phyloP scores from a whole-genome alignment of 2,888 invertebrate genomes.

The Crocallis elinguaria region DNA sequence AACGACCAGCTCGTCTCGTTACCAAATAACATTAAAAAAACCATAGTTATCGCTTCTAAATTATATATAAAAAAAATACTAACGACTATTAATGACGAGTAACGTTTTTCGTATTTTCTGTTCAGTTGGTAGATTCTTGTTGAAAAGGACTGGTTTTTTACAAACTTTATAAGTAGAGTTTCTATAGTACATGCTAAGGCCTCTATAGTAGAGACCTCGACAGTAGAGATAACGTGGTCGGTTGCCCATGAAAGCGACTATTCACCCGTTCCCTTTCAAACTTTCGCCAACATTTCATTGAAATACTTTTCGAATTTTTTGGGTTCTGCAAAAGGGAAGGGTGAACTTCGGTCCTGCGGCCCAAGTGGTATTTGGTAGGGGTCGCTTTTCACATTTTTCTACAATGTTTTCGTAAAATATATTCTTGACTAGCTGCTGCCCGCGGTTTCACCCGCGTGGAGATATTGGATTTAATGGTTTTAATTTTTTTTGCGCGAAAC shows the following conservation, averaged over 20 bases:
- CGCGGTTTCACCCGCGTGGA: too few relatives aligned
- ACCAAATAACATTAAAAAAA: too few relatives aligned
- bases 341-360: conserved; percentile 11
- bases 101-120: not conserved
- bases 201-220: conserved; percentile 6
- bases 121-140: not conserved
- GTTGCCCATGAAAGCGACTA: conserved; percentile 35
- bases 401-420: not conserved
- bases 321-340: conserved; percentile 16
- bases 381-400: not conserved
- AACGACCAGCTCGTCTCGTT: too few relatives aligned
- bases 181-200: not conserved
- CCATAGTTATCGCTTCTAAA: too few relatives aligned
- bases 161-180: not conserved
- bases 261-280: conserved; percentile 38
- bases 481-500: too few relatives aligned
- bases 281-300: conserved; percentile 30
- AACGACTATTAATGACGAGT: too few relatives aligned
- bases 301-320: conserved; percentile 25
- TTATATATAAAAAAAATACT: too few relatives aligned
- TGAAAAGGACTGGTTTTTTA: not conserved
- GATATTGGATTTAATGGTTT: too few relatives aligned
- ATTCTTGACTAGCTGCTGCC: not conserved
- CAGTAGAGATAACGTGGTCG: conserved; percentile 36
- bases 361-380: conserved; percentile 2